These are phyloP conservation scores for Nymphalis io DNA, from an alignment of 1,140 invertebrate genomes.

Conservation along the genomic window DNA sequence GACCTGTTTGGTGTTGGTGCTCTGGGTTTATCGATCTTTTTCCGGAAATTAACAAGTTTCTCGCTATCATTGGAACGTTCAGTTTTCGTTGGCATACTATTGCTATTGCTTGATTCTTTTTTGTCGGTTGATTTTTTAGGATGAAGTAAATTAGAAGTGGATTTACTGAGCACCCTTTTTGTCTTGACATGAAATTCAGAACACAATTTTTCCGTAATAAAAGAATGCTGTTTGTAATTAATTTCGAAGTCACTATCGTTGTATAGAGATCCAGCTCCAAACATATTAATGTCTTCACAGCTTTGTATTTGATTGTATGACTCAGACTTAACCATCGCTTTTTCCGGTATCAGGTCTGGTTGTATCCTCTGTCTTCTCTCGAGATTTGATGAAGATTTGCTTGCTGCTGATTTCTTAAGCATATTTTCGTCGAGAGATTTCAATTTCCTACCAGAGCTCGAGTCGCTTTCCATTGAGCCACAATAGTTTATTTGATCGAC, in stretches of 20 bases:
- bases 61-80: conserved; percentile 62
- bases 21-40: conserved; percentile 74
- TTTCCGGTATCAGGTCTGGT: conserved; percentile 79
- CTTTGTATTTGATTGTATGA: conserved; percentile 80
- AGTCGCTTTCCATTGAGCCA: conserved; percentile 78
- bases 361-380: conserved; percentile 78
- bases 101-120: conserved; percentile 72
- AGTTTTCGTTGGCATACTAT: conserved; percentile 77
- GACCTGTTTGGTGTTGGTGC: conserved; percentile 68
- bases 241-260: conserved; percentile 77
- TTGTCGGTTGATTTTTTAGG: conserved; percentile 74
- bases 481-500: conserved; percentile 80
- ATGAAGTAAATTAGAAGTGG: conserved; percentile 82
- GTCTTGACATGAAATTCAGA: conserved; percentile 84
- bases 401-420: conserved; percentile 72
- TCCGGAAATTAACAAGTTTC: conserved; percentile 71
- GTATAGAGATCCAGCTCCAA: conserved; percentile 73
- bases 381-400: conserved; percentile 73
- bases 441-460: conserved; percentile 75
- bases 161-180: conserved; percentile 82
- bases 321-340: conserved; percentile 75
- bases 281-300: conserved; percentile 80
- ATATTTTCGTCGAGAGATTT: conserved; percentile 78
- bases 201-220: conserved; percentile 83
- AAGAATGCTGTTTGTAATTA: conserved; percentile 81